phyloP scores from a whole-genome alignment of 2,888 invertebrate species.

The Lasioglossum pauxillum region DNA sequence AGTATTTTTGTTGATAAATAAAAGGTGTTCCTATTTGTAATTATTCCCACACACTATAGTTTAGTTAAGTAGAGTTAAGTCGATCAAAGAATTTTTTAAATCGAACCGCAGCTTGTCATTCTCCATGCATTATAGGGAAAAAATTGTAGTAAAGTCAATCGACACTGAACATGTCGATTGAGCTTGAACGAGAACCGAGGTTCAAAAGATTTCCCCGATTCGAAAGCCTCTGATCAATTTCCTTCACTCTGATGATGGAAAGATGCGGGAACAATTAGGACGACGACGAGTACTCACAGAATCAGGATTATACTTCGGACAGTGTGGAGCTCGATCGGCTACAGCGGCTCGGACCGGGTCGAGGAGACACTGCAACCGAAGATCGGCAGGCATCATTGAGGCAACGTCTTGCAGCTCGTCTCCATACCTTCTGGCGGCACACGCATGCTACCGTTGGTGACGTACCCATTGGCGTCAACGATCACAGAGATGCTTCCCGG shows the following conservation, averaged over 20 bases:
- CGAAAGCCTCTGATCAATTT: neutral
- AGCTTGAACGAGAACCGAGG: neutral
- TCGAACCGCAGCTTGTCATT: neutral
- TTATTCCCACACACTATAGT: neutral
- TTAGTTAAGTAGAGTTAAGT: neutral
- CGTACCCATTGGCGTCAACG: constrained; percentile 85
- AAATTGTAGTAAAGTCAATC: neutral
- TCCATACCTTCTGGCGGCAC: constrained; percentile 87
- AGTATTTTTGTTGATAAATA: neutral
- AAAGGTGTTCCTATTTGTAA: neutral
- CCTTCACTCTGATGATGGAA: neutral
- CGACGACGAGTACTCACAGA: constrained; percentile 55
- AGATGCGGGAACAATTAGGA: neutral
- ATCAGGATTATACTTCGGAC: constrained; percentile 63
- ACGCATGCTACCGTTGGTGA: constrained; percentile 86
- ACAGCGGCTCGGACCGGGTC: constrained; percentile 71
- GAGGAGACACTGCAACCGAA: constrained; percentile 77
- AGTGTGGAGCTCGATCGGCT: constrained; percentile 67
- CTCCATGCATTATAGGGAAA: neutral
- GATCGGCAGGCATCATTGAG: constrained; percentile 82
- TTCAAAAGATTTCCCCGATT: neutral
- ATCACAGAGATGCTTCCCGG: constrained; percentile 75
- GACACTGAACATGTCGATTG: neutral
- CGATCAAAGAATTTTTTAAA: neutral
- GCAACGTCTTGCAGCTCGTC: constrained; percentile 81